phyloP scores from a whole-genome alignment of 2,113 vertebrate genomes.

The Mesocricetus auratus region DNA sequence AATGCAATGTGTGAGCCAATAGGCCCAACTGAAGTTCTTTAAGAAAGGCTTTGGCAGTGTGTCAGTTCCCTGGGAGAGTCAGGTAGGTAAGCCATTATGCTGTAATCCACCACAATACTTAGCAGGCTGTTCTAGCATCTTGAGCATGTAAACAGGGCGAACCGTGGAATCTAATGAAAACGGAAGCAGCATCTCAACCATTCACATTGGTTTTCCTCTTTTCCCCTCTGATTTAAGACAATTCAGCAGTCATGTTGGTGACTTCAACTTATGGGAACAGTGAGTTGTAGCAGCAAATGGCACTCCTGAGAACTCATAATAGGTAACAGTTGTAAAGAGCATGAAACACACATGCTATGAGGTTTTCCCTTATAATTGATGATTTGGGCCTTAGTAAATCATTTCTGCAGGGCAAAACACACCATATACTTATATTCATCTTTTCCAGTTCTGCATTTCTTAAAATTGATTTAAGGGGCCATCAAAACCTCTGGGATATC shows the following conservation, averaged over 20 bases:
- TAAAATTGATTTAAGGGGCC: background rate
- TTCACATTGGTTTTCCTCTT: conserved; percentile 75
- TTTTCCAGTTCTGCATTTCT: background rate
- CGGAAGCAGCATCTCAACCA: conserved; percentile 59
- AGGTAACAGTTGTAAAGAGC: conserved; percentile 85
- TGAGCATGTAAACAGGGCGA: conserved; percentile 58
- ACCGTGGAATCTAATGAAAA: conserved; percentile 35
- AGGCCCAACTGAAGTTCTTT: background rate
- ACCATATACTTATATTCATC: conserved; percentile 28
- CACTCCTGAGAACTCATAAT: conserved; percentile 83
- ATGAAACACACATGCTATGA: conserved; percentile 66
- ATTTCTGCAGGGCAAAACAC: conserved; percentile 64
- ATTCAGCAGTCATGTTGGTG: conserved; percentile 75
- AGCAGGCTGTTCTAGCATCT: background rate
- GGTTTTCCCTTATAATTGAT: conserved; percentile 67
- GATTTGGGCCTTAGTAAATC: conserved; percentile 77
- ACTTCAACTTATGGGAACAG: conserved; percentile 80
- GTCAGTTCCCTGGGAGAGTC: background rate
- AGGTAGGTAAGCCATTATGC: background rate
- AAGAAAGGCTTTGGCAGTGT: background rate
- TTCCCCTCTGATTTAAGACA: conserved; percentile 80
- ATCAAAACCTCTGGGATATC: background rate
- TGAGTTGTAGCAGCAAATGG: conserved; percentile 75
- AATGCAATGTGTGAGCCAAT: background rate
- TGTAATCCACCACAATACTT: background rate